A percentile compares a stretch with the other conserved stretches of the same genome.
phyloP scores from a whole-genome alignment of 2,797 vertebrate species.

The Myripristis jacobus region DNA sequence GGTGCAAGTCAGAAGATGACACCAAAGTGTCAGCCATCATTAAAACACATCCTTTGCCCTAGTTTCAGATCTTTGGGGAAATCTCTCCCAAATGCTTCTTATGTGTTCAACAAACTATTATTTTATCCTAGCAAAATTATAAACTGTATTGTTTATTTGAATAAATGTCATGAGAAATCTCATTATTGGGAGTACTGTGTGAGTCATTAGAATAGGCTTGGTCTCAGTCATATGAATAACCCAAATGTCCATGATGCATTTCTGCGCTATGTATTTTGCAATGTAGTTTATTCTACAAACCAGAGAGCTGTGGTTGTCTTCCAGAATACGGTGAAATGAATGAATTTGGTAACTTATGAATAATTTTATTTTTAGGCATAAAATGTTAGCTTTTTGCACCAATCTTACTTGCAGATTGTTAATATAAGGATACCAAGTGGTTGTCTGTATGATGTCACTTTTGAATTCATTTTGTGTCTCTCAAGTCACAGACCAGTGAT shows the following conservation, averaged over 20 bases:
- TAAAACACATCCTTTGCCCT: slow-evolving; percentile 74
- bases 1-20: slow-evolving; percentile 75
- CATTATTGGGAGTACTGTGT: slow-evolving; percentile 79
- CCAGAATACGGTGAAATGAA: slow-evolving; percentile 55
- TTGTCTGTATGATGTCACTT: slow-evolving; percentile 61
- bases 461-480: slow-evolving; percentile 44
- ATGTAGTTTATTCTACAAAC: slow-evolving; percentile 62
- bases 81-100: slow-evolving; percentile 79
- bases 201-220: slow-evolving; percentile 80
- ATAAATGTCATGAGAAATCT: slow-evolving; percentile 86
- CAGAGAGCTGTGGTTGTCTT: slow-evolving; percentile 70
- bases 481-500: slow-evolving; percentile 57
- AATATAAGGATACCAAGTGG: slow-evolving; percentile 37
- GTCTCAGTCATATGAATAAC: slow-evolving; percentile 59
- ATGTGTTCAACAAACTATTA: slow-evolving; percentile 81
- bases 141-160: slow-evolving; percentile 87
- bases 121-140: slow-evolving; percentile 83
- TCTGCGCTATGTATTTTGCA: slow-evolving; percentile 63
- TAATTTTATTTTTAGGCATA: slow-evolving; percentile 36
- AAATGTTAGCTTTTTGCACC: slow-evolving; percentile 46
- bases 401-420: slow-evolving; percentile 60
- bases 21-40: slow-evolving; percentile 79
- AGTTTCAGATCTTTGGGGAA: slow-evolving; percentile 76
- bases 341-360: slow-evolving; percentile 42
- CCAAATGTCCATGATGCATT: slow-evolving; percentile 71